Evolutionary conservation across 2,888 invertebrate genomes (phyloP).

Genomic region (Tachina fera): DNA sequence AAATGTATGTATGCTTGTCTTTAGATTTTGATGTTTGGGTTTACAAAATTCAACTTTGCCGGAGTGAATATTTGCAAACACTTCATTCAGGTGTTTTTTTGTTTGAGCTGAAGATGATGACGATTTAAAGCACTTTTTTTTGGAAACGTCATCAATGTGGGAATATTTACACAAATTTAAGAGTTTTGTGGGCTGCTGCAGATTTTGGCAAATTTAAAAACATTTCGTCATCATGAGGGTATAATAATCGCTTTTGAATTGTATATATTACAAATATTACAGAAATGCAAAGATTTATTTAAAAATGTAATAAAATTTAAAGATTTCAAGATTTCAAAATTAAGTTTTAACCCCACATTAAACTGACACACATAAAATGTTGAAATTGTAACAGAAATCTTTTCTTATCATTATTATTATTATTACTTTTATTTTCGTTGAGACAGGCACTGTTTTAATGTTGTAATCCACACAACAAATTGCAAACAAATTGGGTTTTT

Average conservation of each 20-base stretch:
- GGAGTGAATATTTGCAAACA: constrained; percentile 45
- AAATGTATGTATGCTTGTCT: neutral
- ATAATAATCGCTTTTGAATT: constrained; percentile 12
- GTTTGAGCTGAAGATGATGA: constrained; percentile 39
- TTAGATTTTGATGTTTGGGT: constrained; percentile 40
- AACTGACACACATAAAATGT: constrained; percentile 47
- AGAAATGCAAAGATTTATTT: neutral
- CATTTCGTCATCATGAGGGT: constrained; percentile 21
- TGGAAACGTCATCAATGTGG: constrained; percentile 70
- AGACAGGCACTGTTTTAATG: constrained; percentile 22
- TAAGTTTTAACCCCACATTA: constrained; percentile 22
- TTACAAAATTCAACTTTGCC: constrained; percentile 33
- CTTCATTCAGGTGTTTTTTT: constrained; percentile 63
- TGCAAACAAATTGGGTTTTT: constrained; percentile 61
- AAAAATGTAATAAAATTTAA: neutral
- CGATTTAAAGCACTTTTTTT: constrained; percentile 41
- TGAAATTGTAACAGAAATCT: constrained; percentile 60
- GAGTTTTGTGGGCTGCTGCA: constrained; percentile 19
- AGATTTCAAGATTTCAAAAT: neutral
- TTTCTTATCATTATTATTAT: constrained; percentile 25
- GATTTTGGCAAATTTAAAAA: constrained; percentile 30
- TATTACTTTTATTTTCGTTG: neutral
- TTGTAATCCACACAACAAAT: constrained; percentile 69
- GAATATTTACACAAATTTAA: constrained; percentile 61
- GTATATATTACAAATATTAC: neutral